Evolutionary conservation across 1,140 invertebrate genomes (phyloP), one percentile per base, ranked within the genome.

Genomic region (Heliconius nattereri): DNA sequence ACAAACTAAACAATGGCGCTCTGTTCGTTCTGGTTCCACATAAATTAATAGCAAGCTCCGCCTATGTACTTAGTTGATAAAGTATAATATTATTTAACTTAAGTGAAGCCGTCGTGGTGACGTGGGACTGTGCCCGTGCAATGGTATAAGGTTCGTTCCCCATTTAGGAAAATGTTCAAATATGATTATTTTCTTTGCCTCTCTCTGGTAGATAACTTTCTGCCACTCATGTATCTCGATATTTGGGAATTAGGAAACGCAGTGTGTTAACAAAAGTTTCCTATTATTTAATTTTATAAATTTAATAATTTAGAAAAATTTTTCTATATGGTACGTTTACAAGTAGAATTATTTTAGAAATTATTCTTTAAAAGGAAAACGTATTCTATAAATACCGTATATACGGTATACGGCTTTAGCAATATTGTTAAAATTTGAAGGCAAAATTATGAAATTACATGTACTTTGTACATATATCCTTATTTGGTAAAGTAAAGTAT

Each of bases 1-100:
- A 37, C 60, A 45, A 23, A 73, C 76, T 60, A 73, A 78, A 73
- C 76, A 78, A 78, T 78, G 35, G 71, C 75, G 54, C 35, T 40
- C 16, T 23, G n/a, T 78, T 78, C 52, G 57, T 76, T 70, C 60
- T 70, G 40, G 75, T 26, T 76, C 60, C 60, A 66, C 60, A 66
- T 66, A 66, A 66, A 66, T 66, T 66, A 66, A 29, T 29, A 66
- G 60, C 60, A 16, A 76, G 19, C 75, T 71, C 37, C 75, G 37
- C 60, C 60, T 76, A 45, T 29, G 23, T 76, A 29, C 23, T 70
- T 76, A 70, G 26, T 66, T 66, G 26, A 26, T 66, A 66, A 26
- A 9, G 60, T n/a, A 19, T 66, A 29, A 66, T 66, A 29, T 26
- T 66, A 66, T 66, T 29, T 66, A 16, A 66, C 9, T 66, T 29